Conservation (phyloP, 2,888 invertebrate species). For the Amphipyra berbera region DNA sequence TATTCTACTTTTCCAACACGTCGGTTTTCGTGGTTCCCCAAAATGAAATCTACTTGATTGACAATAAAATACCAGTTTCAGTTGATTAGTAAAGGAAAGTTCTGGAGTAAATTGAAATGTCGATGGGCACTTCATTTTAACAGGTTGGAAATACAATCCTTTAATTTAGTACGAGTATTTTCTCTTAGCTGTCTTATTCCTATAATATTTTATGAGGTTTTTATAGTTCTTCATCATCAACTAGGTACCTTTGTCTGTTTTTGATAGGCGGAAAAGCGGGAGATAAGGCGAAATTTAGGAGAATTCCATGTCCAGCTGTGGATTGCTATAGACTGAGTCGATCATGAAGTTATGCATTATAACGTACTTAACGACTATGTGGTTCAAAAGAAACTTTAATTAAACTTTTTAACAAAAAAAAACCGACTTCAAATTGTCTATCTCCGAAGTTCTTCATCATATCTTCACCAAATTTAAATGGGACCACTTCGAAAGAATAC, state of each 20-base stretch:
- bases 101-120: constrained; percentile 10
- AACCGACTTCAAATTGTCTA: too few relatives aligned
- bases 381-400: too few relatives aligned
- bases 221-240: too few relatives aligned
- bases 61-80: constrained; percentile 27
- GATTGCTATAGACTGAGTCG: too few relatives aligned
- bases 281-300: too few relatives aligned
- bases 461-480: too few relatives aligned
- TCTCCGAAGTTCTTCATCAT: too few relatives aligned
- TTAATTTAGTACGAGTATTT: constrained; percentile 8
- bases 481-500: too few relatives aligned
- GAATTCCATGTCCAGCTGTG: too few relatives aligned
- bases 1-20: constrained; percentile 15
- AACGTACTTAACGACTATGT: too few relatives aligned
- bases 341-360: too few relatives aligned
- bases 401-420: too few relatives aligned
- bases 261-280: not conserved
- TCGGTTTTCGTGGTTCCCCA: constrained; percentile 7
- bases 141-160: not conserved
- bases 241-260: not conserved
- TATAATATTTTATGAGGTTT: constrained; percentile 2
- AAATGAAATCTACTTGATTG: constrained; percentile 42
- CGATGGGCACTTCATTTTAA: constrained; percentile 15
- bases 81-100: constrained; percentile 27
- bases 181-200: not conserved